These are phyloP conservation scores for Athripsodes cinereus DNA, from an alignment of 2,888 invertebrate genomes.

Conservation along the genomic window DNA sequence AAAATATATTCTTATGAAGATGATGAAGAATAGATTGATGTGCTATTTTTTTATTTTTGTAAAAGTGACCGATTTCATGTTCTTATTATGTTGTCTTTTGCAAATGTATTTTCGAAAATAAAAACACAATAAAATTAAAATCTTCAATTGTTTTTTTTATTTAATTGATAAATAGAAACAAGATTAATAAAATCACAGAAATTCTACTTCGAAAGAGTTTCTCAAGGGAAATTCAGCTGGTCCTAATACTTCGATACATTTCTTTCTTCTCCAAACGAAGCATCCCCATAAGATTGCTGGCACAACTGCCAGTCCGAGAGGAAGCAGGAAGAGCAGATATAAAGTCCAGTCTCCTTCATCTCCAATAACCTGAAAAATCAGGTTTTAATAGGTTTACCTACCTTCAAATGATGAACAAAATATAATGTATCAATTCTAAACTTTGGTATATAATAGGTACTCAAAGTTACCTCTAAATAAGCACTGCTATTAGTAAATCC, in stretches of 20 bases:
- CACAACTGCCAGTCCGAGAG: conserved; percentile 18
- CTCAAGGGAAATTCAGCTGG: background rate
- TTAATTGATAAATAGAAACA: too few relatives aligned
- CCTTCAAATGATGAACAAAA: background rate
- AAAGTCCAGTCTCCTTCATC: conserved; percentile 19
- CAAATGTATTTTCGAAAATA: background rate
- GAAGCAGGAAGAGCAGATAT: conserved; percentile 27
- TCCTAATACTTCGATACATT: background rate
- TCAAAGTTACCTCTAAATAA: conserved; percentile 22
- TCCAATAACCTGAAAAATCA: conserved; percentile 16
- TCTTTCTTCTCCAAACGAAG: conserved; percentile 15
- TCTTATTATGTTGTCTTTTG: background rate
- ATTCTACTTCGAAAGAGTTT: background rate
- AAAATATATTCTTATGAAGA: conserved; percentile 1
- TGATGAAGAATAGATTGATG: background rate
- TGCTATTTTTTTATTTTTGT: background rate
- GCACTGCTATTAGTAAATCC: conserved; percentile 23
- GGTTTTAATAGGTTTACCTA: too few relatives aligned
- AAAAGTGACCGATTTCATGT: background rate
- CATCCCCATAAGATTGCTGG: conserved; percentile 20
- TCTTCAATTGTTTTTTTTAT: too few relatives aligned
- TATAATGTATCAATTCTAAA: background rate
- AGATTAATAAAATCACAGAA: too few relatives aligned
- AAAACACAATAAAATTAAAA: too few relatives aligned
- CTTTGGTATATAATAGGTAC: background rate